Conservation (phyloP, 2,888 invertebrate species). For the Pristionchus arcanus region DNA sequence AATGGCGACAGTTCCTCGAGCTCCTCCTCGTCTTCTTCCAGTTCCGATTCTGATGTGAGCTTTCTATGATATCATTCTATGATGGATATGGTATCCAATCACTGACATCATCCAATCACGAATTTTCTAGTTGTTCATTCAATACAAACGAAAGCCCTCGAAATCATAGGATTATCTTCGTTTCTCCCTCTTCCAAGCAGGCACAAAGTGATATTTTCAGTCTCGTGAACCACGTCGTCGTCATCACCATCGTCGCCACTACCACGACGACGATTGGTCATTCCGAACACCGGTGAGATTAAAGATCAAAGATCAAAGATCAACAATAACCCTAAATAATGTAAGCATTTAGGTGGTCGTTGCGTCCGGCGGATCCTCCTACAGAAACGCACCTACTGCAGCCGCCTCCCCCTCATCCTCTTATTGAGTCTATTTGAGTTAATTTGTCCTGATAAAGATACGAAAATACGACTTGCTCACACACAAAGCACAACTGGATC, state of each 20-base stretch:
- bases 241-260: not conserved
- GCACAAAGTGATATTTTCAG: not conserved
- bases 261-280: not conserved
- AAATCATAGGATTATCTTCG: no score
- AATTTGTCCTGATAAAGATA: not conserved
- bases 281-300: not conserved
- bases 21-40: conserved; percentile 4
- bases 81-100: no score
- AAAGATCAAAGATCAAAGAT: not conserved
- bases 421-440: not conserved
- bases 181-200: no score
- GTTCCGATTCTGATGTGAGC: conserved; percentile 14
- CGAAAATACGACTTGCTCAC: not conserved
- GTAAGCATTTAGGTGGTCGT: not conserved
- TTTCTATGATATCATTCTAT: no score
- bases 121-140: no score
- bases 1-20: not conserved
- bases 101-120: no score
- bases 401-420: not conserved
- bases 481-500: not conserved
- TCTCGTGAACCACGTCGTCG: not conserved
- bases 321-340: not conserved
- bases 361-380: not conserved
- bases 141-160: no score
- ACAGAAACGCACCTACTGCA: not conserved